A percentile compares a stretch with the other conserved stretches of the same genome.
phyloP scores from a whole-genome alignment of 1,140 invertebrate genomes.

The Cotesia glomerata region DNA sequence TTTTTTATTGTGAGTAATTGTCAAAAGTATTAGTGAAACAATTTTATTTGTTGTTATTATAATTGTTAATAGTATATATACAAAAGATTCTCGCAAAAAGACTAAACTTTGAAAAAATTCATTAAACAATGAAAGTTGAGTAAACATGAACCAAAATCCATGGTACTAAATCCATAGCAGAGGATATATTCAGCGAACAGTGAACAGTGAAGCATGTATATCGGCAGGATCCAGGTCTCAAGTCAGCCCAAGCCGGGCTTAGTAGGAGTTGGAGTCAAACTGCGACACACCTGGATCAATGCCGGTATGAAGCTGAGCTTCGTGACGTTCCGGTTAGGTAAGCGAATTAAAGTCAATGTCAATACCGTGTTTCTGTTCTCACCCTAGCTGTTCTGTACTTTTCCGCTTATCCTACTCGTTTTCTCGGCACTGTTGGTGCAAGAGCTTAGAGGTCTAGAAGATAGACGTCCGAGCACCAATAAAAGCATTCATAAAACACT shows the following conservation, averaged over 20 bases:
- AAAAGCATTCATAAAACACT: too few relatives aligned
- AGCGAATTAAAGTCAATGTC: conserved; percentile 16
- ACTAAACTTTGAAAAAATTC: too few relatives aligned
- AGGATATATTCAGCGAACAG: background rate
- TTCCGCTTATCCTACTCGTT: background rate
- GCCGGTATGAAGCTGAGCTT: conserved; percentile 39
- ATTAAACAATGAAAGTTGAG: too few relatives aligned
- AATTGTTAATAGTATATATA: too few relatives aligned
- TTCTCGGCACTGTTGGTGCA: background rate
- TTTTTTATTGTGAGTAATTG: too few relatives aligned
- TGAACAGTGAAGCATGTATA: conserved; percentile 10
- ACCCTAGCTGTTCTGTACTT: background rate
- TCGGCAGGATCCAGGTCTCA: conserved; percentile 33
- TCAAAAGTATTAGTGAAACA: too few relatives aligned
- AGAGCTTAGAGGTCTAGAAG: too few relatives aligned
- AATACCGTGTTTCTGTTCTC: conserved; percentile 9
- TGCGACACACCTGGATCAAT: conserved; percentile 48
- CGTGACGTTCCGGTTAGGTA: conserved; percentile 1
- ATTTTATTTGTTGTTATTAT: too few relatives aligned
- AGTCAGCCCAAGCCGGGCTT: conserved; percentile 47
- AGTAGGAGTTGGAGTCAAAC: conserved; percentile 38
- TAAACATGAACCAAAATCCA: background rate
- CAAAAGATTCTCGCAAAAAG: too few relatives aligned
- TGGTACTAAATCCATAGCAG: background rate
- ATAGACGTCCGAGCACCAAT: too few relatives aligned